phyloP scores from a whole-genome alignment of 2,113 vertebrate species.

The Gambusia affinis region DNA sequence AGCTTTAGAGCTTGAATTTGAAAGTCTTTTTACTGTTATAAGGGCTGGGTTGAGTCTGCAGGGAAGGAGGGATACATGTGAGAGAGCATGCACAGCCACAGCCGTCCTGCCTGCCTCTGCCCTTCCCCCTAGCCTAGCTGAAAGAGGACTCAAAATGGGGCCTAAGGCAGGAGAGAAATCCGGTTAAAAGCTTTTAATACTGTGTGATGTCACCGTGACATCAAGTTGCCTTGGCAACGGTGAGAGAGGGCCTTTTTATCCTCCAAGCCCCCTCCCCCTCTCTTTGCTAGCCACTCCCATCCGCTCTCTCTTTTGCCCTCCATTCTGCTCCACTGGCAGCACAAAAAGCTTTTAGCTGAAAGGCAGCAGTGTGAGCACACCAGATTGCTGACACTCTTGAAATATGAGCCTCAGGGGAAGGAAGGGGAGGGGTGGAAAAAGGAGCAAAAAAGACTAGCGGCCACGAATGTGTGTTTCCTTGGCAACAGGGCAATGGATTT shows the following conservation, averaged over 20 bases:
- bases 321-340: constrained; percentile 75
- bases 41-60: constrained; percentile 49
- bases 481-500: constrained; percentile 66
- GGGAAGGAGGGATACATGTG: constrained; percentile 39
- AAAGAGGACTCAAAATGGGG: constrained; percentile 97
- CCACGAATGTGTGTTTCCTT: constrained; percentile 68
- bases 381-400: constrained; percentile 88
- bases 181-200: constrained; percentile 99
- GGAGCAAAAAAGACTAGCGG: constrained; percentile 17
- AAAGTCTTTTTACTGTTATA: constrained; percentile 68
- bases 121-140: constrained; percentile 88
- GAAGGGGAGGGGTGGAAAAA: not conserved
- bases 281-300: constrained; percentile 60
- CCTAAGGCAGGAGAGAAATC: constrained; percentile 97
- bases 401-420: constrained; percentile 82
- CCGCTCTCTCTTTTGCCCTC: constrained; percentile 43
- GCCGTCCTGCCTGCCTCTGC: constrained; percentile 64
- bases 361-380: constrained; percentile 88
- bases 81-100: constrained; percentile 38
- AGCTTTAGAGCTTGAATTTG: constrained; percentile 53
- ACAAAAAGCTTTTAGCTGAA: constrained; percentile 99
- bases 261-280: constrained; percentile 61
- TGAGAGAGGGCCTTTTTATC: constrained; percentile 84
- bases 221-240: constrained; percentile 98
- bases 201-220: constrained; percentile 97